A percentile compares a stretch with the other conserved stretches of the same genome.
Conservation (phyloP, 1,140 invertebrate genomes). For the Neomicropteryx cornuta region DNA sequence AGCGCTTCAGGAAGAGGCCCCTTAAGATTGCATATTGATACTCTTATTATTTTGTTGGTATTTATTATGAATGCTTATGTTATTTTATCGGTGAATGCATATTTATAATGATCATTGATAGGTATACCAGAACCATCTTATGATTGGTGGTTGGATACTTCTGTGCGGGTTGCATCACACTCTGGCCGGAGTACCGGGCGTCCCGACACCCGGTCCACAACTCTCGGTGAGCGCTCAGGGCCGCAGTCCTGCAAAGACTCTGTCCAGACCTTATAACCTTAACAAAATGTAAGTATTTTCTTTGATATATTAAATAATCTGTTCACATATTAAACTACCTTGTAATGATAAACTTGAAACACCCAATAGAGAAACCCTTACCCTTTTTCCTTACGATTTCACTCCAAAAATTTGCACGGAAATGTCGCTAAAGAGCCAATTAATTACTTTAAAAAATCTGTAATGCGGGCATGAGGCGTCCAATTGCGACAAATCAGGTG, state of each 20-base stretch:
- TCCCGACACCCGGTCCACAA: slow-evolving; percentile 17
- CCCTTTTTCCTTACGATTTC: too few species aligned
- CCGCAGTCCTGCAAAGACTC: slow-evolving; percentile 34
- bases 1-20: too few species aligned
- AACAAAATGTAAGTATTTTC: slow-evolving; percentile 52
- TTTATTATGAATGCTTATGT: too few species aligned
- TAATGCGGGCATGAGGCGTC: too few species aligned
- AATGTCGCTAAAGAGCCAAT: too few species aligned
- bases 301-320: slow-evolving; percentile 25
- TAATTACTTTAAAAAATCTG: too few species aligned
- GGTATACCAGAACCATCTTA: slow-evolving; percentile 80
- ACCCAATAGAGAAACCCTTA: too few species aligned
- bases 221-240: slow-evolving; percentile 13
- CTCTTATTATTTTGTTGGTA: too few species aligned
- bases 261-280: slow-evolving; percentile 42
- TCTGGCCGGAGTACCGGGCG: slow-evolving; percentile 37
- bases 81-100: slow-evolving; percentile 7
- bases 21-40: too few species aligned
- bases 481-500: too few species aligned
- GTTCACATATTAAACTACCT: slow-evolving; percentile 50
- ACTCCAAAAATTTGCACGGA: too few species aligned
- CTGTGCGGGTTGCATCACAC: slow-evolving; percentile 69
- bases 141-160: slow-evolving; percentile 79
- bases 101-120: slow-evolving; percentile 22
- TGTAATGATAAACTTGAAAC: slow-evolving; percentile 54